Evolutionary conservation across 2,113 vertebrate species (phyloP), one percentile per base, ranked within the genome.

Genomic region (Rattus norvegicus): DNA sequence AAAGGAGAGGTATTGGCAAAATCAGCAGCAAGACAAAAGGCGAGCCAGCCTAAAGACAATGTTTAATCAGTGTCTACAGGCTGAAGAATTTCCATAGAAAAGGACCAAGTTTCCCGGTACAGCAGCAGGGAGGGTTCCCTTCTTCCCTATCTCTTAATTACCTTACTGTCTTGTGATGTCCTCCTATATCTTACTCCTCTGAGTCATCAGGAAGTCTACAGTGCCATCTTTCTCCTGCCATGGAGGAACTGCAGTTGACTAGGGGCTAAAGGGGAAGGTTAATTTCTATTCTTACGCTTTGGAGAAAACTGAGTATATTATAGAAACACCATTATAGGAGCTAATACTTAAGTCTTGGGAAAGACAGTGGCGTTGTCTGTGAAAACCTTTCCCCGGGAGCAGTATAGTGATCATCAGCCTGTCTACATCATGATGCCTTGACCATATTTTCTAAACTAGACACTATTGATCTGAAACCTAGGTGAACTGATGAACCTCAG

Each of bases 201-300:
- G 4, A 0, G 33, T 0, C 8, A 33, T 24, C 16, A 24, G 61
- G 30, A 0, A 36, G 30, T 59, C 59, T 43, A 22, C 1, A 0
- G 1, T 10, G 0, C 36, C 22, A 0, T 9, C 11, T 81, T 33
- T n/a, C n/a, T 80, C 28, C 47, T 2, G 7, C 2, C 2, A 0
- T 10, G 2, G 5, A 16, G 19, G 20, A 7, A 33, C 6, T 10
- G 1, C 2, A 36, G 6, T 19, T 52, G 54, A 13, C 69, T 22
- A 14, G 17, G 7, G 30, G 10, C 70, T 39, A 52, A 30, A 26
- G 13, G 33, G 11, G 14, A 24, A 17, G 47, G 36, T 6, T 56
- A 36, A 47, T 67, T 24, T 80, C 77, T 84, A 63, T 75, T 79
- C 36, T 84, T 39, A 95, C 39, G 16, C 1, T 49, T 85, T 92